Evolutionary conservation across 2,113 vertebrate genomes (phyloP), one percentile per base, ranked within the genome.

Genomic region (Rhegmatorhina hoffmannsi): DNA sequence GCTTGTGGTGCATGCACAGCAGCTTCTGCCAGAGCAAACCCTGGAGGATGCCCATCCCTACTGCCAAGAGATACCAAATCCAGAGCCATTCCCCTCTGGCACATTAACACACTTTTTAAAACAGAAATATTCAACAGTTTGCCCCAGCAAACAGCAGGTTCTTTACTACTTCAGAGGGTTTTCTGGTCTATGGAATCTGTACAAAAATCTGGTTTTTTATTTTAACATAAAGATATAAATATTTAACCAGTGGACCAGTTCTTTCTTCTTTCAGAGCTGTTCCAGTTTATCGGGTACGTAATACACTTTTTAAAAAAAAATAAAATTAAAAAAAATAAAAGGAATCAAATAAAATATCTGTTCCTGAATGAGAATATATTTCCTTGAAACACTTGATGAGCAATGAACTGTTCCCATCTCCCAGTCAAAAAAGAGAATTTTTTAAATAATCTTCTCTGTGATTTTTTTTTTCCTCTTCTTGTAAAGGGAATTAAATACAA

Each of bases 321-420:
- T 15, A 68, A 75, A 88, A 77, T 12, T 4, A 21, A 55, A 46
- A 63, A 47, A 67, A 80, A 44, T 21, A 28, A 74, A 83, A 93
- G 15, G 43, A 87, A 78, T 89, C 31, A 84, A 75, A 87, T 75
- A 74, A 83, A 90, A 89, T 50, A 13, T 50, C 25, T 50, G 13
- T 50, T 13, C 43, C 29, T 86, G 78, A 94, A 81, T 90, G 53
- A 95, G 53, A 92, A 78, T 64, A 36, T 86, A 68, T 91, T 93
- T 94, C 93, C 87, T 92, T 94, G 89, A 58, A 89, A 96, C 90
- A 92, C 92, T 83, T 94, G 87, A 82, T 82, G 84, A 87, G 91
- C 69, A 91, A 89, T 5, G 81, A 95, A 95, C 78, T 94, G 90
- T 96, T 96, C 90, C 88, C 63, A 3, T 88, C 84, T 72, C 76